Evolutionary conservation across 2,797 vertebrate genomes (phyloP).

Genomic region (Masticophis lateralis): DNA sequence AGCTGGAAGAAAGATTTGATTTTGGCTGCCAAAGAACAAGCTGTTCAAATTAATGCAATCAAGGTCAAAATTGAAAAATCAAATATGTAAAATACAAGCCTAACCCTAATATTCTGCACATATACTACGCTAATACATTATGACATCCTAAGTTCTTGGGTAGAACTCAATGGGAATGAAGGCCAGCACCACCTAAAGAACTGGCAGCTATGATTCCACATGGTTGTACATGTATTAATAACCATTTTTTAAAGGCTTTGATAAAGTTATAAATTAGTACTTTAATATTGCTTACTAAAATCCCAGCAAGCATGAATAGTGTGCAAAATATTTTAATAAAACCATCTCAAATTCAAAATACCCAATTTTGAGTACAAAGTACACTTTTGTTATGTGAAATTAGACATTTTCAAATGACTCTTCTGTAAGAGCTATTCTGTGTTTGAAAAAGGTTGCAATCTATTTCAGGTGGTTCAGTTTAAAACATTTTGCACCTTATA

Average conservation of each 20-base stretch:
- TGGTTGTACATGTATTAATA: not conserved
- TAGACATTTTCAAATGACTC: not conserved
- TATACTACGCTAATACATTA: not conserved
- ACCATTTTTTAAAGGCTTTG: not conserved
- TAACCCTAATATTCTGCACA: not conserved
- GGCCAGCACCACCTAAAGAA: not conserved
- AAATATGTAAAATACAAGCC: not conserved
- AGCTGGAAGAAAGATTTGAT: not conserved
- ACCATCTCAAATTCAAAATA: not conserved
- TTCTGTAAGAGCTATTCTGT: not conserved
- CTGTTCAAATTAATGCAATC: not conserved
- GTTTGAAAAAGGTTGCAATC: not conserved
- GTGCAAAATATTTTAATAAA: not conserved
- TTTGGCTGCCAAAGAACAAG: not conserved
- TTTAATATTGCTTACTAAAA: not conserved
- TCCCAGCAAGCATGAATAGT: not conserved
- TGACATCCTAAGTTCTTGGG: not conserved
- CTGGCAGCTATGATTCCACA: not conserved
- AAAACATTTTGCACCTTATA: not conserved
- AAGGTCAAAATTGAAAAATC: not conserved
- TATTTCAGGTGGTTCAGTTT: not conserved
- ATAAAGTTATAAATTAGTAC: not conserved
- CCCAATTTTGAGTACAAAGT: not conserved
- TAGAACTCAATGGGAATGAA: not conserved
- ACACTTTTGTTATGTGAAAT: not conserved